A percentile compares a stretch with the other conserved stretches of the same genome.
phyloP scores from a whole-genome alignment of 2,113 vertebrate species.

The Lophius piscatorius region DNA sequence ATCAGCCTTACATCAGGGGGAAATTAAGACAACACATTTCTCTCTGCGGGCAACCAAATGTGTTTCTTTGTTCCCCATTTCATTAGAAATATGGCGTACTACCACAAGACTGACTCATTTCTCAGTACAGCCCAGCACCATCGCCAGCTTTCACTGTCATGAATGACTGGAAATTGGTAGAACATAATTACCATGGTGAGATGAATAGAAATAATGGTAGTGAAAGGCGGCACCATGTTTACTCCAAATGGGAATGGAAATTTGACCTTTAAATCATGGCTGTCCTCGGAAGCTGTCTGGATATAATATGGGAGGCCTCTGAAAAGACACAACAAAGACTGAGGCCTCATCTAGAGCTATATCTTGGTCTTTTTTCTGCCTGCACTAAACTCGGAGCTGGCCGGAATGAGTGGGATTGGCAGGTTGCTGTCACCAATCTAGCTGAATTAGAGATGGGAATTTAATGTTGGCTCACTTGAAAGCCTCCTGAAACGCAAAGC shows the following conservation, averaged over 20 bases:
- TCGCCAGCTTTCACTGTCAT: neutral
- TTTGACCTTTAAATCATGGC: conserved; percentile 49
- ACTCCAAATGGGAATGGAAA: neutral
- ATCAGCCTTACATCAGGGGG: conserved; percentile 13
- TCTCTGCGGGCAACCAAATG: neutral
- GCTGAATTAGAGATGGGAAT: conserved; percentile 45
- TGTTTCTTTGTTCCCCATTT: conserved; percentile 28
- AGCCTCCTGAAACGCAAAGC: conserved; percentile 40
- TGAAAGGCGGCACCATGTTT: conserved; percentile 3
- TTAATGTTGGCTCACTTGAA: conserved; percentile 13
- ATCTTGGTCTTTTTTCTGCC: conserved; percentile 15
- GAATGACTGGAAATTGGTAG: conserved; percentile 20
- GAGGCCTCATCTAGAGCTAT: conserved; percentile 19
- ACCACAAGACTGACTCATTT: conserved; percentile 31
- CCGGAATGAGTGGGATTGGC: conserved; percentile 38
- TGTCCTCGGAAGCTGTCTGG: conserved; percentile 34
- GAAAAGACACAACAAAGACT: conserved; percentile 1
- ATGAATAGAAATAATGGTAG: conserved; percentile 2
- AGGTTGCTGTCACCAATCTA: conserved; percentile 51
- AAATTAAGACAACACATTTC: conserved; percentile 29
- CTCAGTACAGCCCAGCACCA: conserved; percentile 16
- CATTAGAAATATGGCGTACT: conserved; percentile 52
- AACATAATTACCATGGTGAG: conserved; percentile 20
- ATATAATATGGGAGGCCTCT: too few relatives aligned
- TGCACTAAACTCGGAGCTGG: conserved; percentile 27